A percentile compares a stretch with the other conserved stretches of the same genome.
Evolutionary conservation across 2,797 vertebrate genomes (phyloP).

Genomic region (Clarias pachynema): DNA sequence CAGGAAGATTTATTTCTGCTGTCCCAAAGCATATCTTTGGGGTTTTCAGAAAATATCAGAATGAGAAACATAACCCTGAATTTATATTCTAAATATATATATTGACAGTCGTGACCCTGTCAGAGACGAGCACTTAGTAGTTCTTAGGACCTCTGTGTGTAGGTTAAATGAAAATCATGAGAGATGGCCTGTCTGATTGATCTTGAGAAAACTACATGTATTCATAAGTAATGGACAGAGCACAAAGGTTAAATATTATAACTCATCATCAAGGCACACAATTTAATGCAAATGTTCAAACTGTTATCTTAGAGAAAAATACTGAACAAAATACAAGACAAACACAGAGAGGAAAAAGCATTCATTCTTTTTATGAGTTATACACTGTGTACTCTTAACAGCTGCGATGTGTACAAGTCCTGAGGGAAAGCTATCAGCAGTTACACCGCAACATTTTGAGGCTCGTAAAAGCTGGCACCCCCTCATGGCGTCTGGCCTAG

Average conservation of each 20-base stretch:
- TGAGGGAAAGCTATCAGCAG: background rate
- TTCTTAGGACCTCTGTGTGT: background rate
- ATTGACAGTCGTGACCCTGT: background rate
- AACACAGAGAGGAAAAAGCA: background rate
- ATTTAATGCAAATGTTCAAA: background rate
- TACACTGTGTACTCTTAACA: background rate
- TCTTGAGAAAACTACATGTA: background rate
- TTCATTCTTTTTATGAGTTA: background rate
- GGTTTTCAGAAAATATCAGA: background rate
- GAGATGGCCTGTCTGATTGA: background rate
- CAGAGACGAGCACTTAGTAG: background rate
- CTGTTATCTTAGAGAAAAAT: background rate
- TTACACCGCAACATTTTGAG: background rate
- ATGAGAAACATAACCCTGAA: background rate
- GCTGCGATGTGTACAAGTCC: background rate
- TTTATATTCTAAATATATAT: background rate
- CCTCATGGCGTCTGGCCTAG: background rate
- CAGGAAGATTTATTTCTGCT: background rate
- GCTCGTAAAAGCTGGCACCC: slow-evolving; percentile 7
- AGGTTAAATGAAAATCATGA: background rate
- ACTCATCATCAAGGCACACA: background rate
- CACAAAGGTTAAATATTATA: background rate
- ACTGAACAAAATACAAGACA: background rate
- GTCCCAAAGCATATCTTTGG: background rate
- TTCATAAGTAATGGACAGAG: background rate